phyloP scores from a whole-genome alignment of 1,140 invertebrate genomes.

The Aradophagus sp. region DNA sequence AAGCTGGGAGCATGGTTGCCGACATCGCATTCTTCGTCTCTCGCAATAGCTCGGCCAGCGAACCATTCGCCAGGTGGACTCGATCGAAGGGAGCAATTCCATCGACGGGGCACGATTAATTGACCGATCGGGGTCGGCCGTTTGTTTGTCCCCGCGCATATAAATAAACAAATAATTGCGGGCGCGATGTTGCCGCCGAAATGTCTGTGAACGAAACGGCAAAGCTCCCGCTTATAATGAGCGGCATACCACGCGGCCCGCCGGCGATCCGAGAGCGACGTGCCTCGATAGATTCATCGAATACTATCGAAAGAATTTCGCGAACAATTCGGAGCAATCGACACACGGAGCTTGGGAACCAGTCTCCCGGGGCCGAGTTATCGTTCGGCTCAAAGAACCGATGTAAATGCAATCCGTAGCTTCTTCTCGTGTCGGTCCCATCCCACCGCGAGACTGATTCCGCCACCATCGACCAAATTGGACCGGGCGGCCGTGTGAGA shows the following conservation, averaged over 20 bases:
- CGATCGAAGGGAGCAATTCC: background rate
- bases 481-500: conserved; percentile 67
- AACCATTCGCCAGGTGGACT: too few species aligned
- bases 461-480: conserved; percentile 61
- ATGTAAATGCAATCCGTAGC: conserved; percentile 62
- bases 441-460: conserved; percentile 43
- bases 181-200: conserved; percentile 20
- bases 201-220: conserved; percentile 54
- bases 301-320: conserved; percentile 75
- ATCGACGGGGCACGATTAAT: conserved; percentile 23
- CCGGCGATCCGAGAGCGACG: conserved; percentile 65
- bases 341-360: conserved; percentile 72
- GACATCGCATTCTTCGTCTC: too few species aligned
- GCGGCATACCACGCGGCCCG: conserved; percentile 65
- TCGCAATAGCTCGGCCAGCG: too few species aligned
- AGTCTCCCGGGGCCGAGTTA: conserved; percentile 63
- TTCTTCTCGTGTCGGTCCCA: conserved; percentile 39
- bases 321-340: conserved; percentile 73
- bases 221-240: conserved; percentile 67
- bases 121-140: conserved; percentile 35
- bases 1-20: too few species aligned
- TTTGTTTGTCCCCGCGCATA: conserved; percentile 44
- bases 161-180: conserved; percentile 50
- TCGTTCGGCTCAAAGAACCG: conserved; percentile 59
- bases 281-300: conserved; percentile 76